Percentiles rank a stretch among this genome's conserved stretches.
Evolutionary conservation across 2,113 vertebrate species (phyloP).

Genomic region (Microtus montanus): DNA sequence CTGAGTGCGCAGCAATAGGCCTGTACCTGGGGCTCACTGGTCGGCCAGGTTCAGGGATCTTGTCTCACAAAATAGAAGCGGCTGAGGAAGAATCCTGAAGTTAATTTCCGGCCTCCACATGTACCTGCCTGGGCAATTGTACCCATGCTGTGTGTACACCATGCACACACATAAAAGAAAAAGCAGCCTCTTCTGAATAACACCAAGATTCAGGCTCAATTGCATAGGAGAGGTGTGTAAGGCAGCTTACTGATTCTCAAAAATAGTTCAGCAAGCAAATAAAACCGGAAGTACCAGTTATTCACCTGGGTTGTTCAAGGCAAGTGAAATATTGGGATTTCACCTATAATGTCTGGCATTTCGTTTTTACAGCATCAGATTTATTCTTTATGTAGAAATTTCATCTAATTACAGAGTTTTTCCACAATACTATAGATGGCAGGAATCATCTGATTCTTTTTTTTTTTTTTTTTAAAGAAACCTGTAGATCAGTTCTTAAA

Average conservation of each 20-base stretch:
- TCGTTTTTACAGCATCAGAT: neutral
- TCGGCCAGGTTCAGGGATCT: neutral
- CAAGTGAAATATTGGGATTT: neutral
- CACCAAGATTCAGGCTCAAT: neutral
- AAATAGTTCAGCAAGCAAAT: neutral
- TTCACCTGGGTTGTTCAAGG: neutral
- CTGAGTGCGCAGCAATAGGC: neutral
- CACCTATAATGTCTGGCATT: neutral
- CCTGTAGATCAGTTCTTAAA: neutral
- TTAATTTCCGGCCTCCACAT: neutral
- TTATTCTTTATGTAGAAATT: neutral
- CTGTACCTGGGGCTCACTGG: neutral
- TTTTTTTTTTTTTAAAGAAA: constrained; percentile 41
- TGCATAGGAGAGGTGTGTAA: neutral
- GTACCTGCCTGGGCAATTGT: neutral
- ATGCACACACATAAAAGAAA: neutral
- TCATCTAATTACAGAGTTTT: constrained; percentile 5
- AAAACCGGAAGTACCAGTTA: neutral
- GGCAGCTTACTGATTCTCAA: neutral
- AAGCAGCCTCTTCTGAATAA: neutral
- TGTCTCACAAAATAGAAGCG: neutral
- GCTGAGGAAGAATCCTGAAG: neutral
- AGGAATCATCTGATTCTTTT: neutral
- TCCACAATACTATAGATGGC: neutral
- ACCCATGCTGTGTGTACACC: neutral